Conservation (phyloP, 2,113 vertebrate species). For the Drymodes brunneopygia region DNA sequence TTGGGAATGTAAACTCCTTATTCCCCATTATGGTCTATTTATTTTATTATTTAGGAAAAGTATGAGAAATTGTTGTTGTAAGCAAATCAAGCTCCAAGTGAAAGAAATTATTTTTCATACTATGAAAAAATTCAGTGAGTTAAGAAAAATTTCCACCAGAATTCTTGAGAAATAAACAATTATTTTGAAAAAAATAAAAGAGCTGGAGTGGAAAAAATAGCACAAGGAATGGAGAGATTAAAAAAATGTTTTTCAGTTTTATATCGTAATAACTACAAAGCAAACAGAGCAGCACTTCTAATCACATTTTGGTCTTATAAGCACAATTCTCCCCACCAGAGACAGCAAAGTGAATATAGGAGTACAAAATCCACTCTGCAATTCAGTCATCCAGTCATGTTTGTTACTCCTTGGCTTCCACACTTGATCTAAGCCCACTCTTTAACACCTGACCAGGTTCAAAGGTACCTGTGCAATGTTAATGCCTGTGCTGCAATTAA, state of each 20-base stretch:
- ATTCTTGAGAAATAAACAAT: conserved; percentile 14
- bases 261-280: background rate
- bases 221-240: background rate
- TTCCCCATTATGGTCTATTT: background rate
- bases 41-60: conserved; percentile 42
- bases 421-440: background rate
- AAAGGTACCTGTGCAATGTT: background rate
- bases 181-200: background rate
- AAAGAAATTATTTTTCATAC: background rate
- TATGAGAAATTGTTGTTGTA: background rate
- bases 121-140: background rate
- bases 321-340: background rate
- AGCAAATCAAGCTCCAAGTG: background rate
- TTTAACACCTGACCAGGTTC: background rate
- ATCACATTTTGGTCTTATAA: background rate
- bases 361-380: background rate
- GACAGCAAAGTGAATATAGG: background rate
- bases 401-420: background rate
- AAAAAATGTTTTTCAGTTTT: background rate
- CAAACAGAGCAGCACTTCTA: background rate
- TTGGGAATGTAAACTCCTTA: conserved; percentile 56
- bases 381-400: background rate
- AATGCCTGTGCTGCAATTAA: background rate
- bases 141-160: background rate
- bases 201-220: background rate